These are phyloP conservation scores for Perca fluviatilis DNA, from an alignment of 2,113 vertebrate species.

Conservation along the genomic window DNA sequence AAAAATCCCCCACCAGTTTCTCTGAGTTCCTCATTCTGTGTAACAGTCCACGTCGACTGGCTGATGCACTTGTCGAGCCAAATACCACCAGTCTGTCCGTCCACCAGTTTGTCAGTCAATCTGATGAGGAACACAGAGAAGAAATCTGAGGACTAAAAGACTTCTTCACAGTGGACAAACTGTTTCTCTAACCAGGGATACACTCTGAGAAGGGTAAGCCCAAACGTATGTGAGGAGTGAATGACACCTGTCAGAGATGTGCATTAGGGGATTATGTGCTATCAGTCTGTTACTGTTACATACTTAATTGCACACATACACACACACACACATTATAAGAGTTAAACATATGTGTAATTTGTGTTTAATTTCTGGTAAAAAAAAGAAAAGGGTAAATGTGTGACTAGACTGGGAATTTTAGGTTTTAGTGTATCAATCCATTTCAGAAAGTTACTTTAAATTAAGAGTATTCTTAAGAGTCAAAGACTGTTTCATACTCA, in stretches of 20 bases:
- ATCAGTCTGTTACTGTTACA: not conserved
- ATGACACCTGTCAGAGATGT: not conserved
- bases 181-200: slow-evolving; percentile 18
- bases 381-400: not conserved
- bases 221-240: slow-evolving; percentile 3
- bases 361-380: not conserved
- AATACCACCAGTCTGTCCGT: not conserved
- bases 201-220: slow-evolving; percentile 54
- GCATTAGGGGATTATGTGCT: not conserved
- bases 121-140: slow-evolving; percentile 8
- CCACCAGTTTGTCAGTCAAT: not conserved
- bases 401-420: not conserved
- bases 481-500: not conserved
- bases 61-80: slow-evolving; percentile 14
- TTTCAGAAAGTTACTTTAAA: not conserved
- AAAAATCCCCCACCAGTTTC: slow-evolving; percentile 48
- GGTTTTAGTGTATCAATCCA: not conserved
- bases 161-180: slow-evolving; percentile 32
- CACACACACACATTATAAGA: not conserved
- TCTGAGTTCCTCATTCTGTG: slow-evolving; percentile 74
- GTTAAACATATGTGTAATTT: not conserved
- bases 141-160: slow-evolving; percentile 13
- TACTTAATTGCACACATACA: not conserved
- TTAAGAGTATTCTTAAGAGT: not conserved
- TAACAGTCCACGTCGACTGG: slow-evolving; percentile 19